Conservation (phyloP, 2,113 vertebrate species). For the Atrichornis clamosus region DNA sequence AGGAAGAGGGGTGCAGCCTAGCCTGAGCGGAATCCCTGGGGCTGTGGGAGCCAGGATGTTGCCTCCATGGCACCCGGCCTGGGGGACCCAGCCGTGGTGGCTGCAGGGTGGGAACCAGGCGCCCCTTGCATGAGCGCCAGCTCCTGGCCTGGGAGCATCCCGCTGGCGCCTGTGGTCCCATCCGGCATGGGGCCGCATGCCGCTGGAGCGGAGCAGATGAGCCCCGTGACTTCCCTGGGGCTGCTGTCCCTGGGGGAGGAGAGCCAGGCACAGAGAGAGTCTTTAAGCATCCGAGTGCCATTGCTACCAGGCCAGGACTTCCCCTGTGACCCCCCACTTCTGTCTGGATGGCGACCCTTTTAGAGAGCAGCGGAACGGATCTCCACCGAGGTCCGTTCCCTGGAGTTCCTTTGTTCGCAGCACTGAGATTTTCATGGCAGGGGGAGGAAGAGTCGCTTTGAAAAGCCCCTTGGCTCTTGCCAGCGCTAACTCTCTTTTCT, state of each 20-base stretch:
- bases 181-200: fast-evolving
- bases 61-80: fast-evolving
- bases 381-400: conserved; percentile 47
- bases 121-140: background rate
- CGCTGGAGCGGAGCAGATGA: background rate
- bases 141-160: fast-evolving
- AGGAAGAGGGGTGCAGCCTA: background rate
- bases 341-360: conserved; percentile 27
- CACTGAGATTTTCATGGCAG: conserved; percentile 39
- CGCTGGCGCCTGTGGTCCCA: fast-evolving
- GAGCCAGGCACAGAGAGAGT: background rate
- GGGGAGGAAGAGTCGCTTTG: conserved; percentile 48
- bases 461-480: conserved; percentile 20
- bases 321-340: background rate
- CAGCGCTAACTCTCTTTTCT: conserved; percentile 43
- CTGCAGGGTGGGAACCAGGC: background rate
- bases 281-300: background rate
- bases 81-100: fast-evolving
- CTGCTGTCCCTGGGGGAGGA: background rate
- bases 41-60: fast-evolving
- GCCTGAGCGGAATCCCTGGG: background rate
- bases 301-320: conserved; percentile 15
- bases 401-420: conserved; percentile 10
- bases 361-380: conserved; percentile 38
- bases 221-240: background rate